phyloP scores from a whole-genome alignment of 2,797 vertebrate species.

The Melanogrammus aeglefinus region DNA sequence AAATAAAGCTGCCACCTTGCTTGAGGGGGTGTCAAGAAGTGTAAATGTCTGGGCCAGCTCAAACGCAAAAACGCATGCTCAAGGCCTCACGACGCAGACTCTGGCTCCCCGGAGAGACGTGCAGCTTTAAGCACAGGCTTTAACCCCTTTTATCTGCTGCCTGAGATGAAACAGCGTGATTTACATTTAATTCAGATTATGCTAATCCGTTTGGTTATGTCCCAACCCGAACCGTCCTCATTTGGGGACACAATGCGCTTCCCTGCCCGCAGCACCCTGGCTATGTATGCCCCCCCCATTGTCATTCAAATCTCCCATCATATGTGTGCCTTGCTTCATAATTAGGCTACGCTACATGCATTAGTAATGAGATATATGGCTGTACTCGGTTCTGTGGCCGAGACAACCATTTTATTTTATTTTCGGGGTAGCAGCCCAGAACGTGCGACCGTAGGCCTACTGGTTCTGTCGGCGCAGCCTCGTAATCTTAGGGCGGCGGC shows the following conservation, averaged over 20 bases:
- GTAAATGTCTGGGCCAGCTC: constrained; percentile 52
- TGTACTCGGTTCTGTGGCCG: not conserved
- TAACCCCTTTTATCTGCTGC: constrained; percentile 68
- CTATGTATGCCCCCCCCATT: constrained; percentile 48
- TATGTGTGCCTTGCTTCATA: constrained; percentile 37
- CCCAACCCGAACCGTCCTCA: constrained; percentile 56
- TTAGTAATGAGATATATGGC: constrained; percentile 42
- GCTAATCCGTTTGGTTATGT: constrained; percentile 67
- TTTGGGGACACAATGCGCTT: constrained; percentile 45
- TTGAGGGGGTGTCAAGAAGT: constrained; percentile 53
- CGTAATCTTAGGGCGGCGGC: too few species aligned
- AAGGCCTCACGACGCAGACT: constrained; percentile 52
- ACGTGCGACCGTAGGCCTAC: not conserved
- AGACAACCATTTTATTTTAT: constrained; percentile 1
- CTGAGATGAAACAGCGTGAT: constrained; percentile 68
- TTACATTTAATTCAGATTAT: constrained; percentile 80
- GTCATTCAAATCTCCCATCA: constrained; percentile 62
- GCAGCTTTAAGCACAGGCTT: constrained; percentile 58
- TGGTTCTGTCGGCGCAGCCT: not conserved
- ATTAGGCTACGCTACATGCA: constrained; percentile 16
- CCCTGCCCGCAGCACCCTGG: constrained; percentile 43
- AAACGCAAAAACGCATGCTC: constrained; percentile 38
- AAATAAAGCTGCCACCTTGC: constrained; percentile 45
- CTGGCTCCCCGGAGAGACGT: constrained; percentile 48
- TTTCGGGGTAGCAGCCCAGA: not conserved